Percentiles rank a stretch among this genome's conserved stretches.
Conservation (phyloP, 2,888 invertebrate species). For the Allygus modestus region DNA sequence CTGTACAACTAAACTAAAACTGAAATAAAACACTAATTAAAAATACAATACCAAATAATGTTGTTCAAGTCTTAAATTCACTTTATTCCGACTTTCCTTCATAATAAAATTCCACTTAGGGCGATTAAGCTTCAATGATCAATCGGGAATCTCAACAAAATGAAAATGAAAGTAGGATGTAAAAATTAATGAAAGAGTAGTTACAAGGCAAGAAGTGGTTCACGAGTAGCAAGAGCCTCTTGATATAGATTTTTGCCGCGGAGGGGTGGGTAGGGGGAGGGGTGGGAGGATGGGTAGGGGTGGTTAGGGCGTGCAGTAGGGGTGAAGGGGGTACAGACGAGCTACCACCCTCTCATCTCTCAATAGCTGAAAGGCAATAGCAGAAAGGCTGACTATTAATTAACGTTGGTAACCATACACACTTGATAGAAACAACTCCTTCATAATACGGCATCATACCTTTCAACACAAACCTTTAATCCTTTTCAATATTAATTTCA, state of each 20-base stretch:
- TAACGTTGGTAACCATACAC: slow-evolving; percentile 11
- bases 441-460: background rate
- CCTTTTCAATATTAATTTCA: slow-evolving; percentile 31
- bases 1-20: too few relatives aligned
- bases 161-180: slow-evolving; percentile 10
- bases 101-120: background rate
- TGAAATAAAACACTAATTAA: too few relatives aligned
- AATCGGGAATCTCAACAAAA: background rate
- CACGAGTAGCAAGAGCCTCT: slow-evolving; percentile 17
- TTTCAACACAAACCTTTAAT: background rate
- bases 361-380: too few relatives aligned
- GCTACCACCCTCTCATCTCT: background rate
- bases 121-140: background rate
- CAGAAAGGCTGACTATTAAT: slow-evolving; percentile 22
- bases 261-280: background rate
- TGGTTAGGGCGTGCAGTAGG: background rate
- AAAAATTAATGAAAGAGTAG: slow-evolving; percentile 40
- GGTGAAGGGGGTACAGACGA: background rate
- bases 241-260: slow-evolving; percentile 40
- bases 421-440: slow-evolving; percentile 29
- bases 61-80: too few relatives aligned
- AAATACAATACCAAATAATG: too few relatives aligned
- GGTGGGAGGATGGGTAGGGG: background rate
- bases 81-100: background rate
- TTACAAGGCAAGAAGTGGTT: slow-evolving; percentile 25